phyloP scores from a whole-genome alignment of 64 coral and sea anemone species.

The Stichodactyla mertensii region DNA sequence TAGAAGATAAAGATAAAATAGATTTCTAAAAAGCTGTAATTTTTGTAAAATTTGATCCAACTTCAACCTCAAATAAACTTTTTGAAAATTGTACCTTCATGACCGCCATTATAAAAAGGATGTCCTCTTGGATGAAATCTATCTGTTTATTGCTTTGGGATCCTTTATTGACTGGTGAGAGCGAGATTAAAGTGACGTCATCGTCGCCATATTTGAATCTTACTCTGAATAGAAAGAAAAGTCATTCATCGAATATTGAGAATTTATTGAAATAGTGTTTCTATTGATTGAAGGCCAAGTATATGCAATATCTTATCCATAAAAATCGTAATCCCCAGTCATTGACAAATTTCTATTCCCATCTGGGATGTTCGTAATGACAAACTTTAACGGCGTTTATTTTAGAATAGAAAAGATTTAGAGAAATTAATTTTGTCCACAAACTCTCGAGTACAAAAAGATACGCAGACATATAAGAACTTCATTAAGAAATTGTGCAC shows the following conservation, averaged over 20 bases:
- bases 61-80: too few species aligned
- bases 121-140: too few species aligned
- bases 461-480: too few species aligned
- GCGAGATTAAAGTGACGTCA: not conserved
- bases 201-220: not conserved
- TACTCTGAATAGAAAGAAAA: not conserved
- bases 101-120: too few species aligned
- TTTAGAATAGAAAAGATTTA: not conserved
- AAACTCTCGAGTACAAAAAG: not conserved
- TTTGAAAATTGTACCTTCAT: too few species aligned
- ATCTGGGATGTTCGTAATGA: too few species aligned
- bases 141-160: too few species aligned
- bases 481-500: not conserved
- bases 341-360: too few species aligned
- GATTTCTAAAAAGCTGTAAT: too few species aligned
- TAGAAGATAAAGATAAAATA: too few species aligned
- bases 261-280: not conserved
- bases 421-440: not conserved
- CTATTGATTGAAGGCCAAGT: not conserved
- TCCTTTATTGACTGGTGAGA: not conserved
- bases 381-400: too few species aligned
- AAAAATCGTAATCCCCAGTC: not conserved
- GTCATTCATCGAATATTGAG: not conserved
- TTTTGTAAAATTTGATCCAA: too few species aligned
- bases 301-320: not conserved